A percentile compares a stretch with the other conserved stretches of the same genome.
Evolutionary conservation across 2,797 vertebrate species (phyloP).

Genomic region (Zenarchopterus dispar): DNA sequence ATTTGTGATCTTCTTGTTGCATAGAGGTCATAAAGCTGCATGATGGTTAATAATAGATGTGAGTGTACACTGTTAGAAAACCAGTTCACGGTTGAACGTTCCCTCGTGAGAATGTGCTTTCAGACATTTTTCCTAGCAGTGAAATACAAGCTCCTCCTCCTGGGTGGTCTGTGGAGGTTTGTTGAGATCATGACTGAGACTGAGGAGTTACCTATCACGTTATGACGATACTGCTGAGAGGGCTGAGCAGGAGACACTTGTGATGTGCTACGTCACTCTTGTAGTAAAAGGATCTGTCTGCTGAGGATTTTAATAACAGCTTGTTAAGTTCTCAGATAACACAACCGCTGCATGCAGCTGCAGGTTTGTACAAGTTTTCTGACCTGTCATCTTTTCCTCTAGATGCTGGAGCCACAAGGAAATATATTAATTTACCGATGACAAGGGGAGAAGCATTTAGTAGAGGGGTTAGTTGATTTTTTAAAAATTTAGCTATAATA

Average conservation of each 20-base stretch:
- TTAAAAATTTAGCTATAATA: too few relatives aligned
- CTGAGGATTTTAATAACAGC: slow-evolving; percentile 40
- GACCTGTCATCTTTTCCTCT: not conserved
- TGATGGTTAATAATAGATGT: slow-evolving; percentile 36
- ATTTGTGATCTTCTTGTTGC: slow-evolving; percentile 5
- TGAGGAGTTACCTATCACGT: slow-evolving; percentile 11
- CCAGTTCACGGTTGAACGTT: not conserved
- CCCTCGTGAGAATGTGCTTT: not conserved
- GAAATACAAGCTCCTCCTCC: not conserved
- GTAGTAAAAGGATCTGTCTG: slow-evolving; percentile 43
- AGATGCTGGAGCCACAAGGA: not conserved
- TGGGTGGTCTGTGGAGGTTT: not conserved
- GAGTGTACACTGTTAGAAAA: not conserved
- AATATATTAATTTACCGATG: too few relatives aligned
- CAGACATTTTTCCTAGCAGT: too few relatives aligned
- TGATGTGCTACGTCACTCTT: slow-evolving; percentile 44
- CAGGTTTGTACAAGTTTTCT: not conserved
- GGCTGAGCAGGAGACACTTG: slow-evolving; percentile 38
- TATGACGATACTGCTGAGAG: slow-evolving; percentile 23
- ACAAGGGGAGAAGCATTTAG: too few relatives aligned
- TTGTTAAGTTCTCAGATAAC: slow-evolving; percentile 44
- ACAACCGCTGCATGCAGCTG: slow-evolving; percentile 31
- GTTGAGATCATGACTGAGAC: slow-evolving; percentile 5
- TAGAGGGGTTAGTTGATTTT: too few relatives aligned
- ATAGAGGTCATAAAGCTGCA: slow-evolving; percentile 58